Percentiles rank a stretch among this genome's conserved stretches.
Conservation (phyloP, 2,797 vertebrate species). For the Myotis pilosus region DNA sequence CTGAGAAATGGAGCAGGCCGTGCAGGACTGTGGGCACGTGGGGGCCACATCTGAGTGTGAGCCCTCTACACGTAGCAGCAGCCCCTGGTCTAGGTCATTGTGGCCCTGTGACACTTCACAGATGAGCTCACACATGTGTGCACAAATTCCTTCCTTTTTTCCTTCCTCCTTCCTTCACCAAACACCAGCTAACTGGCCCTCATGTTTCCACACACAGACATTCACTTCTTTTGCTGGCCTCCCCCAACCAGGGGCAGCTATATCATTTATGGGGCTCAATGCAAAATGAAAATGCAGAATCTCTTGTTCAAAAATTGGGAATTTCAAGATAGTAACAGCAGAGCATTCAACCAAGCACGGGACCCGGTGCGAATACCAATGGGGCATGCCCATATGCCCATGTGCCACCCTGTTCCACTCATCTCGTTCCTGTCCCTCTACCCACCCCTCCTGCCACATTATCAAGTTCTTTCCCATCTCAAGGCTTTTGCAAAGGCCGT, state of each 20-base stretch:
- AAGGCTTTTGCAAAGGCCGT: not conserved
- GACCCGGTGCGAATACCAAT: fast-evolving
- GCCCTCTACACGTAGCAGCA: not conserved
- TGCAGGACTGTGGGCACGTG: not conserved
- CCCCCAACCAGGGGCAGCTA: not conserved
- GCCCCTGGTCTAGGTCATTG: not conserved
- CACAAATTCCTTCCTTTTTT: not conserved
- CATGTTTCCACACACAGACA: not conserved
- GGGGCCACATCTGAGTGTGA: not conserved
- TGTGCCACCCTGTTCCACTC: not conserved
- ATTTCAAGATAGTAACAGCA: not conserved
- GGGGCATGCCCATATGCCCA: not conserved
- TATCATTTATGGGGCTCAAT: not conserved
- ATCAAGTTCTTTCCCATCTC: not conserved
- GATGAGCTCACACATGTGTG: not conserved
- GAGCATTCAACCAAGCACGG: not conserved
- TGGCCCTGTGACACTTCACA: not conserved
- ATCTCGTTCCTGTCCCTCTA: fast-evolving
- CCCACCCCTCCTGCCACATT: not conserved
- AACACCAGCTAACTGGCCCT: not conserved
- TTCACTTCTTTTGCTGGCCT: slow-evolving; percentile 8
- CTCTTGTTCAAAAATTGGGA: not conserved
- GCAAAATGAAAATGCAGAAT: not conserved
- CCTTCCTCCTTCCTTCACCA: not conserved
- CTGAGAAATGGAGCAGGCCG: not conserved